Evolutionary conservation across 2,888 invertebrate genomes (phyloP).

Genomic region (Phyllotreta cruciferae): DNA sequence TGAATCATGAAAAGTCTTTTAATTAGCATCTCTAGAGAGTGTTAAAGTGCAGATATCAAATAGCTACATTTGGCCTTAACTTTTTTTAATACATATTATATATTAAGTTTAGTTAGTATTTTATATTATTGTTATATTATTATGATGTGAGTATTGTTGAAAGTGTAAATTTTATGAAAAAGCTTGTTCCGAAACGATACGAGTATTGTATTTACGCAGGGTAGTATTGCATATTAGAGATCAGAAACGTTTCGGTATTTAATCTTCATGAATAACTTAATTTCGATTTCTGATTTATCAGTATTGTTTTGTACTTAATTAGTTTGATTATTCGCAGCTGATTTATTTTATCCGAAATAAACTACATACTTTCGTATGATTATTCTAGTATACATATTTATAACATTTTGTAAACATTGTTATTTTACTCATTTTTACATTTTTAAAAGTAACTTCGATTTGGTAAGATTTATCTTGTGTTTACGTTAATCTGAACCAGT

Average conservation of each 20-base stretch:
- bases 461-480: conserved; percentile 25
- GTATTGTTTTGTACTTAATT: conserved; percentile 30
- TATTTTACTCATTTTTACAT: conserved; percentile 27
- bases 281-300: not conserved
- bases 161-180: conserved; percentile 35
- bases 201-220: conserved; percentile 10
- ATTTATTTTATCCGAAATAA: conserved; percentile 9
- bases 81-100: conserved; percentile 28
- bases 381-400: conserved; percentile 30
- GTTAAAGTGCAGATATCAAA: not conserved
- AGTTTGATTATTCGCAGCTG: conserved; percentile 27
- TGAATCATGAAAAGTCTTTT: not conserved
- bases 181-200: conserved; percentile 24
- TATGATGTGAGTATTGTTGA: conserved; percentile 32
- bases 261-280: not conserved
- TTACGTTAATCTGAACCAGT: conserved; percentile 31
- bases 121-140: conserved; percentile 37
- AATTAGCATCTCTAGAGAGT: not conserved
- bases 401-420: conserved; percentile 17
- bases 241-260: too few relatives aligned
- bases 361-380: conserved; percentile 23
- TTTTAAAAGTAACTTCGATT: conserved; percentile 15
- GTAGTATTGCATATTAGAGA: not conserved
- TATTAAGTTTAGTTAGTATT: conserved; percentile 36
- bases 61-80: conserved; percentile 35